Conservation (phyloP, 2,797 vertebrate species). For the Coranthus polyacanthus region DNA sequence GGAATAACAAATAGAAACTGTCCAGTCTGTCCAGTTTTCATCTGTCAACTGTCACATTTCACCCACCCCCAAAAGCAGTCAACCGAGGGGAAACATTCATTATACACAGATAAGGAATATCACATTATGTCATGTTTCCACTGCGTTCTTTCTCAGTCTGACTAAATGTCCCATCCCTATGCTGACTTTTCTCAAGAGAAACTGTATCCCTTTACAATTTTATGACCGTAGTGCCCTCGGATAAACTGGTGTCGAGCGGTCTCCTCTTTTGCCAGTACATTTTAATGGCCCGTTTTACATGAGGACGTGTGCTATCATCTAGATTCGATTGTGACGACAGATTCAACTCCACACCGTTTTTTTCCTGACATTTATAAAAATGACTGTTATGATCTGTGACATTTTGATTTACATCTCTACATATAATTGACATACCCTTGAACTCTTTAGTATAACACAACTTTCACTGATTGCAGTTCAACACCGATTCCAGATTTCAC, state of each 20-base stretch:
- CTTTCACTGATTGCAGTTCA: no score
- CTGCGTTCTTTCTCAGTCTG: background rate
- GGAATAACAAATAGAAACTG: no score
- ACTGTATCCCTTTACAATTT: slow-evolving; percentile 23
- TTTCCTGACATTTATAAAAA: slow-evolving; percentile 13
- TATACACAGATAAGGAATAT: background rate
- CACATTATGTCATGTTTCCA: background rate
- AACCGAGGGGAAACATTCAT: background rate
- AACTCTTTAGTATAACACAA: slow-evolving; percentile 3
- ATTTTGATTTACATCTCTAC: slow-evolving; percentile 9
- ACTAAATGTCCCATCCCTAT: background rate
- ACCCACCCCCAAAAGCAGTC: no score
- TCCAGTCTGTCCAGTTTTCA: no score
- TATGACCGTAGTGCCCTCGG: slow-evolving; percentile 18
- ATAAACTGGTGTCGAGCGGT: slow-evolving; percentile 13
- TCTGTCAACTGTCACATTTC: no score
- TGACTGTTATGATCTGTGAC: slow-evolving; percentile 15
- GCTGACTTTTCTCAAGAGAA: slow-evolving; percentile 14
- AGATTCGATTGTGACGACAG: slow-evolving; percentile 14
- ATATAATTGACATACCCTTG: slow-evolving; percentile 13
- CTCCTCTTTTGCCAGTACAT: slow-evolving; percentile 31
- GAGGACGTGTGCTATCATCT: slow-evolving; percentile 27
- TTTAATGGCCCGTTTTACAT: slow-evolving; percentile 29
- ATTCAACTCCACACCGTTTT: background rate
- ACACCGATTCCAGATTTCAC: no score